Base-by-base conservation (phyloP, 1,140 invertebrate species). In the Centruroides vittatus region DNA sequence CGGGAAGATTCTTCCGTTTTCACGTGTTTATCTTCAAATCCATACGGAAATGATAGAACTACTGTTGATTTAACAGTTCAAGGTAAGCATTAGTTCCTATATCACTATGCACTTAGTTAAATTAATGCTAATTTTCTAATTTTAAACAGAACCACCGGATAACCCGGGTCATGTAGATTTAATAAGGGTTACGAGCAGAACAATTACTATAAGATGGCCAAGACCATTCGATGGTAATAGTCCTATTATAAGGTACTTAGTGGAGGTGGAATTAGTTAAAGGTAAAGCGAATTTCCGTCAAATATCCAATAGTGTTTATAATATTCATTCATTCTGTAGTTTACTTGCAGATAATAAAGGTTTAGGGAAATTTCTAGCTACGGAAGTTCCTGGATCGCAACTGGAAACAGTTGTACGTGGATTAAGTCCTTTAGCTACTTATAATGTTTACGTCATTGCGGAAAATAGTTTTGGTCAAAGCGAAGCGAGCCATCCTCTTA, bases 41-140 rank as follows among this genome's bases (percentile, higher is more conserved):
- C 83, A 50, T 91, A 91, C 69, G 92, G 92, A 12, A 83, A 86
- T 60, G 91, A 94, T 70, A 85, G 91, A 71, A 90, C 92, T 80
- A 84, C 84, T 35, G 89, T 93, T 71, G 85, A 90, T 67, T 78
- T 97, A 10, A 86, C 89, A 54, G 88, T 96, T 3, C 57, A 67
- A 64, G 61, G 62, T 63, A 54, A 52, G 35, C 3, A 34, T 34
- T 5, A 6, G 11, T 34, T 13, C 23, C 5, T 10, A 8, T 51
- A n/a, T 13, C 5, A 51, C 6, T 51, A 51, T 51, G 5, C 12
- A 51, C 5, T 41, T 41, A 41, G 8, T 41, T 41, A 8, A 41
- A 41, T 41, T 41, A 41, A 41, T 5, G 8, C 8, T 8, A 6
- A 41, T 6, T 41, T 41, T 41, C 41, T 5, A 3, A 41, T 41